These are phyloP conservation scores for Leptinotarsa tumamoca DNA, from an alignment of 2,888 invertebrate genomes.

Conservation along the genomic window DNA sequence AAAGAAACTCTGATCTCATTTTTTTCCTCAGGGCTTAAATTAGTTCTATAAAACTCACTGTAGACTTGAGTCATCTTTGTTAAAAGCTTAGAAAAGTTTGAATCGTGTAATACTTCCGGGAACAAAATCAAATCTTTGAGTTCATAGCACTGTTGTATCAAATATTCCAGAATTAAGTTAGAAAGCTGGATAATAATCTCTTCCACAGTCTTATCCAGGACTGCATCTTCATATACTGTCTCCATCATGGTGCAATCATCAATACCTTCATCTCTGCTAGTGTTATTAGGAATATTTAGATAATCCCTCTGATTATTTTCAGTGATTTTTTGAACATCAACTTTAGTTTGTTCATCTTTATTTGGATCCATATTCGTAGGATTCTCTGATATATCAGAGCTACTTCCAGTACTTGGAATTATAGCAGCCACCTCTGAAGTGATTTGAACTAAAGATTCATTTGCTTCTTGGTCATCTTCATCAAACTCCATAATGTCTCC, in stretches of 20 bases:
- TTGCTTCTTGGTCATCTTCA: conserved; percentile 44
- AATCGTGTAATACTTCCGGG: conserved; percentile 60
- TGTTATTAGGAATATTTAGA: not conserved
- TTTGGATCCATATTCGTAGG: conserved; percentile 13
- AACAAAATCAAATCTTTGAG: conserved; percentile 60
- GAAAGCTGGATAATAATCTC: conserved; percentile 49
- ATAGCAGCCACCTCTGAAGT: conserved; percentile 40
- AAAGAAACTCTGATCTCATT: conserved; percentile 55
- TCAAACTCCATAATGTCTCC: conserved; percentile 42
- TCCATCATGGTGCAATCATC: conserved; percentile 49
- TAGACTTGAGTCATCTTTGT: conserved; percentile 53
- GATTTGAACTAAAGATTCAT: conserved; percentile 50
- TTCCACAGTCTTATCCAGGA: conserved; percentile 31
- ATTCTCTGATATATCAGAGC: conserved; percentile 20
- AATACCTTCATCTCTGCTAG: conserved; percentile 53
- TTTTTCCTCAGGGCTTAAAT: conserved; percentile 54
- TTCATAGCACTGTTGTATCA: conserved; percentile 60
- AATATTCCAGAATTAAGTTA: conserved; percentile 56
- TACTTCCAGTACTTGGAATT: conserved; percentile 36
- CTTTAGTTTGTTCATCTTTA: conserved; percentile 30
- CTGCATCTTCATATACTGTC: conserved; percentile 17
- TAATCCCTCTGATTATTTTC: conserved; percentile 17
- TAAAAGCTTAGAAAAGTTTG: conserved; percentile 56
- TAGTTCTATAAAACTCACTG: conserved; percentile 51
- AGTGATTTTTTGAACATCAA: conserved; percentile 29